Percentiles rank a stretch among this genome's conserved stretches.
Evolutionary conservation across 2,113 vertebrate species (phyloP).

Genomic region (Nansenia antarctica): DNA sequence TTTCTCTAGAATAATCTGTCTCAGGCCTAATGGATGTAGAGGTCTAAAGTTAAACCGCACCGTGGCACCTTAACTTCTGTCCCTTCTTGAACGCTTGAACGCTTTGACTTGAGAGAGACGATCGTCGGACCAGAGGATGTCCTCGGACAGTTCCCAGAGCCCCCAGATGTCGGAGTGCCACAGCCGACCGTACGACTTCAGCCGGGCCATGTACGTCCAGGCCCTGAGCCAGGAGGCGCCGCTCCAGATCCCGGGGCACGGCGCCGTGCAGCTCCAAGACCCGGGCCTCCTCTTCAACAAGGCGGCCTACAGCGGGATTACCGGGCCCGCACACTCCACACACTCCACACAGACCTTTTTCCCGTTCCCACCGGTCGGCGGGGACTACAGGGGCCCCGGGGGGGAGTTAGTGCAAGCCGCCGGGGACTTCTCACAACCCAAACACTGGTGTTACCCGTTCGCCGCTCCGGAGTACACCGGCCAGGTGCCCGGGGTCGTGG

Average conservation of each 20-base stretch:
- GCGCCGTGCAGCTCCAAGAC: conserved; percentile 71
- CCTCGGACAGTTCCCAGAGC: conserved; percentile 67
- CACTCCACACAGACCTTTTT: conserved; percentile 77
- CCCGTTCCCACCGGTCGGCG: conserved; percentile 58
- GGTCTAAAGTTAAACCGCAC: neutral
- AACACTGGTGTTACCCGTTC: conserved; percentile 76
- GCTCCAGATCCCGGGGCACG: conserved; percentile 66
- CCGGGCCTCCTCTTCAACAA: conserved; percentile 72
- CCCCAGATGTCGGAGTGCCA: conserved; percentile 61
- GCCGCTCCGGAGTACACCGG: conserved; percentile 68
- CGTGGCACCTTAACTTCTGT: too few relatives aligned
- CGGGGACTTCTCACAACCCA: conserved; percentile 50
- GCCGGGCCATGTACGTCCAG: conserved; percentile 58
- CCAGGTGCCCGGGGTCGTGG: conserved; percentile 59
- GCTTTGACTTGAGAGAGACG: neutral
- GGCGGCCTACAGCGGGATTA: conserved; percentile 60
- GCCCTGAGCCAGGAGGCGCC: conserved; percentile 58
- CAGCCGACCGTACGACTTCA: conserved; percentile 68
- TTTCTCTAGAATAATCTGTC: too few relatives aligned
- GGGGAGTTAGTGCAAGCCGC: conserved; percentile 28
- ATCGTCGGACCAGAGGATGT: conserved; percentile 59
- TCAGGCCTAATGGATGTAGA: conserved; percentile 17
- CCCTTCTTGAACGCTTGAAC: neutral
- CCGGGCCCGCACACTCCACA: conserved; percentile 24
- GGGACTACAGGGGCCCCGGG: conserved; percentile 60